Percentiles rank a stretch among this genome's conserved stretches.
These are phyloP conservation scores for Panthera uncia DNA, from an alignment of 2,113 vertebrate genomes.

Conservation along the genomic window DNA sequence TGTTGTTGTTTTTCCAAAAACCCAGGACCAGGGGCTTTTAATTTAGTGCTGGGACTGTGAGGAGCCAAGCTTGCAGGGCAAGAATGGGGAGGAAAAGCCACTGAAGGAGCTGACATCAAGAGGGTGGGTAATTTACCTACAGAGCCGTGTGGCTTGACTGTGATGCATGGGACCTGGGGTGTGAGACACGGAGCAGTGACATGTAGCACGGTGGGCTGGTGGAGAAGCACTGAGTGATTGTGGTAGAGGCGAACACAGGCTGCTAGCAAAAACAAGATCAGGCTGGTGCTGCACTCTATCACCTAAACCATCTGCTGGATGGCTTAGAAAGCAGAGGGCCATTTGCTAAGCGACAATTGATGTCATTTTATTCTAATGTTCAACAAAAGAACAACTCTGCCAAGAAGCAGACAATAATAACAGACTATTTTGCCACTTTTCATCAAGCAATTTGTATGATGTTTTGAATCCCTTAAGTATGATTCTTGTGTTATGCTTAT, in stretches of 20 bases:
- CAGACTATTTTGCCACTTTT: constrained; percentile 63
- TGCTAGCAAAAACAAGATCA: neutral
- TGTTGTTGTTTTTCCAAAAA: neutral
- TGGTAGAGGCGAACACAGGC: neutral
- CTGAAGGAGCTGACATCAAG: neutral
- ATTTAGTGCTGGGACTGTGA: neutral
- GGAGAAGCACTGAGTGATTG: neutral
- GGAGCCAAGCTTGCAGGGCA: neutral
- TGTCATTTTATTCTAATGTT: constrained; percentile 62
- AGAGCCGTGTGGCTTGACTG: neutral
- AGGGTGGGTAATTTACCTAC: constrained; percentile 33
- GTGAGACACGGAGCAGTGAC: neutral
- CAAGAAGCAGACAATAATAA: constrained; percentile 60
- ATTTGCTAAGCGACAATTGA: constrained; percentile 72
- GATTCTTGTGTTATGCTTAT: constrained; percentile 71
- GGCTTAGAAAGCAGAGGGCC: constrained; percentile 53
- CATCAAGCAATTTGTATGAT: constrained; percentile 68
- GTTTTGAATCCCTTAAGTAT: constrained; percentile 64
- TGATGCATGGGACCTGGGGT: neutral
- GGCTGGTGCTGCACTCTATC: neutral
- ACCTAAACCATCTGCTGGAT: constrained; percentile 64
- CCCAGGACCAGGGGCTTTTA: neutral
- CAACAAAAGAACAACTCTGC: constrained; percentile 50
- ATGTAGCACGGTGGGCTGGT: neutral
- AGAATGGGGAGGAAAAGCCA: neutral